A percentile compares a stretch with the other conserved stretches of the same genome.
phyloP scores from a whole-genome alignment of 2,797 vertebrate genomes.

The Columba guinea region DNA sequence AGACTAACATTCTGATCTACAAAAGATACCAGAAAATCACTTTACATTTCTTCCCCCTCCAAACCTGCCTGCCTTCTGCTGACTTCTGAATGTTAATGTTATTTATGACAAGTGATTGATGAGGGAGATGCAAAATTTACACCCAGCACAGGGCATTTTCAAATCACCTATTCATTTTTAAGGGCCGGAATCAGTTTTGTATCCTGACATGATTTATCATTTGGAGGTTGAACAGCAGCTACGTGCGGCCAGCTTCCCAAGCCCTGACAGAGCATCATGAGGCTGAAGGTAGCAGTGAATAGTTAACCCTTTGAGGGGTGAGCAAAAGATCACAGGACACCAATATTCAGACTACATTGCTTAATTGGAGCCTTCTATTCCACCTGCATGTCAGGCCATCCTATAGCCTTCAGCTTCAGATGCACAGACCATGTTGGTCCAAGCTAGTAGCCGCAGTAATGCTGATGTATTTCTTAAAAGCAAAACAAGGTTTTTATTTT shows the following conservation, averaged over 20 bases:
- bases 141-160: conserved; percentile 45
- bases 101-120: conserved; percentile 67
- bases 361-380: background rate
- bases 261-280: background rate
- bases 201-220: conserved; percentile 59
- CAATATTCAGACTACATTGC: background rate
- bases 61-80: conserved; percentile 33
- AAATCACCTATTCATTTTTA: conserved; percentile 69
- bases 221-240: background rate
- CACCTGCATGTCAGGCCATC: background rate
- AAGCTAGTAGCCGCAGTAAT: background rate
- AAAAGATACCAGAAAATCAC: conserved; percentile 32
- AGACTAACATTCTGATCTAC: background rate
- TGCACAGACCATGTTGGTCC: background rate
- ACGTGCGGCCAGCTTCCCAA: background rate
- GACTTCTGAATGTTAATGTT: conserved; percentile 58
- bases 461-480: background rate
- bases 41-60: background rate
- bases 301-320: conserved; percentile 12
- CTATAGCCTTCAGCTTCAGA: background rate
- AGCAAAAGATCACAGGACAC: background rate
- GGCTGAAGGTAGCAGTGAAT: background rate
- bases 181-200: conserved; percentile 49
- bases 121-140: conserved; percentile 36
- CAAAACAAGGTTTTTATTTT: background rate